These are phyloP conservation scores for Chamaetylas fuelleborni DNA, from an alignment of 2,113 vertebrate genomes.

Conservation along the genomic window DNA sequence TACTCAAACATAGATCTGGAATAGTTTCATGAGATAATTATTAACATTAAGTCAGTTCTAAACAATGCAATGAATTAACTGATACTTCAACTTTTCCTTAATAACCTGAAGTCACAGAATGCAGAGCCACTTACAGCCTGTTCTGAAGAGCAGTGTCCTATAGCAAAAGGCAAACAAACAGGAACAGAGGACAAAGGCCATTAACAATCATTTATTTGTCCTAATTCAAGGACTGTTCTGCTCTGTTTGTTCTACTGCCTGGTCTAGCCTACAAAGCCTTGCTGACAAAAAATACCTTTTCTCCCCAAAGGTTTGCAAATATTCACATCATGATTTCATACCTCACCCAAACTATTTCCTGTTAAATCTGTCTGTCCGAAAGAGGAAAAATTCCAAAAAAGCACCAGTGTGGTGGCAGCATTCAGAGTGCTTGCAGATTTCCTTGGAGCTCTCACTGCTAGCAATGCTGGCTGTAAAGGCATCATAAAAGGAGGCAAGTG, in stretches of 20 bases:
- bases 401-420: background rate
- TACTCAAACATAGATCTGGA: background rate
- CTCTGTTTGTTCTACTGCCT: slow-evolving; percentile 21
- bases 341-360: background rate
- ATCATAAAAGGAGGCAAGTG: background rate
- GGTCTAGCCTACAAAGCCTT: background rate
- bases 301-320: background rate
- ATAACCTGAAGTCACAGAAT: background rate
- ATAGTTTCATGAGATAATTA: background rate
- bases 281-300: background rate
- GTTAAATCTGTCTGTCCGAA: background rate
- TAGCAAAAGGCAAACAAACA: slow-evolving; percentile 15
- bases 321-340: background rate
- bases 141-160: slow-evolving; percentile 9
- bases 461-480: background rate
- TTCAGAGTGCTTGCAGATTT: background rate
- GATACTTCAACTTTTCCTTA: background rate
- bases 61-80: background rate
- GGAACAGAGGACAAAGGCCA: slow-evolving; percentile 54
- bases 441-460: background rate
- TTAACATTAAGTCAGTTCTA: background rate
- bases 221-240: slow-evolving; percentile 43
- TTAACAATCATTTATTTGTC: slow-evolving; percentile 52
- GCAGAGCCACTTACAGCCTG: background rate
- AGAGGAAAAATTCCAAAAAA: background rate